Evolutionary conservation across 2,888 invertebrate species (phyloP).

Genomic region (Tachina fera): DNA sequence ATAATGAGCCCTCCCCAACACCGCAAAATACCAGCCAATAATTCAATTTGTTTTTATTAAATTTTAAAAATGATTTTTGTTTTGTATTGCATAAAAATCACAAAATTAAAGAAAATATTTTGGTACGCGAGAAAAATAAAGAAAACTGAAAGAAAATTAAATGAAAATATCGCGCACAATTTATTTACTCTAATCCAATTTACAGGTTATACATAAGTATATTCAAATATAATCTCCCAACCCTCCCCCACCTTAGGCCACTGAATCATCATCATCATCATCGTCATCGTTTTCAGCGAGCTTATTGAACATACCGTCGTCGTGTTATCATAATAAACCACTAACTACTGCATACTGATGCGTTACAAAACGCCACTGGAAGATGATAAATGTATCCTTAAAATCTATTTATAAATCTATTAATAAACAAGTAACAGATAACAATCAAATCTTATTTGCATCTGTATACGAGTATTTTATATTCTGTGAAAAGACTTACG

Average conservation of each 20-base stretch:
- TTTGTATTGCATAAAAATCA: slow-evolving; percentile 38
- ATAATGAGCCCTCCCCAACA: not conserved
- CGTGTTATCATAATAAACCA: slow-evolving; percentile 61
- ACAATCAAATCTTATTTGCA: slow-evolving; percentile 60
- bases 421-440: slow-evolving; percentile 58
- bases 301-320: slow-evolving; percentile 11
- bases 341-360: slow-evolving; percentile 54
- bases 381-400: slow-evolving; percentile 34
- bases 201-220: slow-evolving; percentile 69
- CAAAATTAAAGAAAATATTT: slow-evolving; percentile 38
- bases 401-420: slow-evolving; percentile 47
- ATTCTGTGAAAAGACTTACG: not conserved
- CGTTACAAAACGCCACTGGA: not conserved
- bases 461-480: not conserved
- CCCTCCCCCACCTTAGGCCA: not conserved
- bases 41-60: slow-evolving; percentile 77
- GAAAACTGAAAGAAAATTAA: slow-evolving; percentile 53
- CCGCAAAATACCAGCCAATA: slow-evolving; percentile 72
- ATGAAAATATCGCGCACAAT: slow-evolving; percentile 63
- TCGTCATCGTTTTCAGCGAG: not conserved
- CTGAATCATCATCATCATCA: not conserved
- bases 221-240: slow-evolving; percentile 6
- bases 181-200: slow-evolving; percentile 80
- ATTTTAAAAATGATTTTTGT: slow-evolving; percentile 44
- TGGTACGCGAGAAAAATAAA: slow-evolving; percentile 12